Evolutionary conservation across 1,140 invertebrate species (phyloP).

Genomic region (Camponotus floridanus): DNA sequence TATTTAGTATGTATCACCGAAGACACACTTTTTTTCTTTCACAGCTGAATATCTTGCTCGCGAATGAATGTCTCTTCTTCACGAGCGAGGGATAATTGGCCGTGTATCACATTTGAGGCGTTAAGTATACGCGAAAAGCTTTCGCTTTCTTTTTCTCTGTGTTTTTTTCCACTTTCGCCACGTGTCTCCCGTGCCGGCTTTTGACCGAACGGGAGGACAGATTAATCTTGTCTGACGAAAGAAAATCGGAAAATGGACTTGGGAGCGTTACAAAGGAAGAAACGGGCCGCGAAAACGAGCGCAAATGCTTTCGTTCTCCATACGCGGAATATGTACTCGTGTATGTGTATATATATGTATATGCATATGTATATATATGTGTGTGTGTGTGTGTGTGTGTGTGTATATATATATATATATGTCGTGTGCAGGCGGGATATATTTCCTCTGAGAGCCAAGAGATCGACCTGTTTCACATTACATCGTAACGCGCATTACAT

Average conservation of each 20-base stretch:
- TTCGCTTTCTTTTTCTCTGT: conserved; percentile 31
- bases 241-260: conserved; percentile 55
- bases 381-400: not conserved
- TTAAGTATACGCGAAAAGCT: conserved; percentile 63
- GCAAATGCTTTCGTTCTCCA: not conserved
- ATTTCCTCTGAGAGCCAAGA: conserved; percentile 84
- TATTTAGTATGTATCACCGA: conserved; percentile 69
- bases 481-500: conserved; percentile 69
- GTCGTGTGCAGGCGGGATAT: conserved; percentile 62
- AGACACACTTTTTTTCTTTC: conserved; percentile 43
- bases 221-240: conserved; percentile 33
- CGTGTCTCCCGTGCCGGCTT: conserved; percentile 6
- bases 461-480: conserved; percentile 80
- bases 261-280: conserved; percentile 52
- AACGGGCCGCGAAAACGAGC: conserved; percentile 40
- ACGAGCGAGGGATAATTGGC: conserved; percentile 43
- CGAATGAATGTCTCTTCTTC: not conserved
- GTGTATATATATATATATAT: not conserved
- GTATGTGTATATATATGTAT: not conserved
- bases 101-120: conserved; percentile 58
- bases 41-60: conserved; percentile 43
- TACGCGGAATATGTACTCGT: conserved; percentile 19
- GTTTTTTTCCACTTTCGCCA: conserved; percentile 21
- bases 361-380: not conserved
- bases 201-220: not conserved